These are phyloP conservation scores for Campoletis raptor DNA, from an alignment of 2,888 invertebrate genomes.

Conservation along the genomic window DNA sequence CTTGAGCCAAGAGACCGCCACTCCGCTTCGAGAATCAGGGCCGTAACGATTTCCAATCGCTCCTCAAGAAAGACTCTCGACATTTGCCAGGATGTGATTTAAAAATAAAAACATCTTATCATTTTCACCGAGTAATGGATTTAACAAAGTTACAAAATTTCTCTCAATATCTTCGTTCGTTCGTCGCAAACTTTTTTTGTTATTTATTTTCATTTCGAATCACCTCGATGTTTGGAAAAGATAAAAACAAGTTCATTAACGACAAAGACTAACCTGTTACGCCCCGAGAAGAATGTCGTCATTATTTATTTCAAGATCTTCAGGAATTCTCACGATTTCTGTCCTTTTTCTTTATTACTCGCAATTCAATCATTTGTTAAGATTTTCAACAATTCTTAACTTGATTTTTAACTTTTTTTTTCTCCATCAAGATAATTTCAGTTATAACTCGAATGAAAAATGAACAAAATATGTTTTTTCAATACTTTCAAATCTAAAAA, in stretches of 20 bases:
- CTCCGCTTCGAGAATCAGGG: slow-evolving; percentile 78
- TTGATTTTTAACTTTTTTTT: background rate
- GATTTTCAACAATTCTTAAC: background rate
- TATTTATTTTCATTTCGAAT: background rate
- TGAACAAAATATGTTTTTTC: background rate
- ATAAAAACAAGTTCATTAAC: background rate
- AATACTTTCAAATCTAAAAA: background rate
- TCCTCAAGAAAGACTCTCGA: background rate
- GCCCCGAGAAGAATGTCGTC: slow-evolving; percentile 39
- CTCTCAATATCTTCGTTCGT: background rate
- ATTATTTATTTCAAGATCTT: slow-evolving; percentile 40
- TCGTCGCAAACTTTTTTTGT: background rate
- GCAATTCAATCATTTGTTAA: background rate
- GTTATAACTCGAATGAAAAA: background rate
- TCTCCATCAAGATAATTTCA: background rate
- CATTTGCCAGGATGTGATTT: background rate
- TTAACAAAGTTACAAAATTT: background rate
- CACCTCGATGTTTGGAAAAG: background rate
- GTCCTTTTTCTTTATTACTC: background rate
- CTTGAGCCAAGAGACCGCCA: slow-evolving; percentile 73
- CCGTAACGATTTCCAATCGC: slow-evolving; percentile 71
- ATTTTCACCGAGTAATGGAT: background rate
- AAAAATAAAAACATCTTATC: background rate
- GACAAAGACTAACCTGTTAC: slow-evolving; percentile 33
- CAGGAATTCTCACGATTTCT: slow-evolving; percentile 16